Evolutionary conservation across 2,888 invertebrate genomes (phyloP).

Genomic region (Palloptera scutellata): DNA sequence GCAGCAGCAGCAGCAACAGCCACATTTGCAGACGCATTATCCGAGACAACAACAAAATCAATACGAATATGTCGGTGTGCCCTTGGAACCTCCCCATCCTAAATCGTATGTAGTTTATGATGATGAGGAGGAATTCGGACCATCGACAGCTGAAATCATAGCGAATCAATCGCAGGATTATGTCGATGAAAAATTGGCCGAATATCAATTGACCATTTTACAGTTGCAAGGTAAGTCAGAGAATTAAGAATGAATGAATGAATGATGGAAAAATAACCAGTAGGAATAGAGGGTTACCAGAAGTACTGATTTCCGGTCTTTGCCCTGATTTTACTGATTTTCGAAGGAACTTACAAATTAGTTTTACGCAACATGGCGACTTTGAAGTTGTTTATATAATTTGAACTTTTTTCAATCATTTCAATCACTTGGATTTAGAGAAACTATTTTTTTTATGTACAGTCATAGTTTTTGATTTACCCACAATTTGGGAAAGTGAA

Average conservation of each 20-base stretch:
- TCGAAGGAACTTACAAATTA: too few relatives aligned
- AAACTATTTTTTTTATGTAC: too few relatives aligned
- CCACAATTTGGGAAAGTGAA: too few relatives aligned
- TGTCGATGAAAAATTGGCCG: constrained; percentile 90
- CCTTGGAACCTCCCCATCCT: constrained; percentile 77
- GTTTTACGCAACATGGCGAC: too few relatives aligned
- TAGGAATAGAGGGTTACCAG: too few relatives aligned
- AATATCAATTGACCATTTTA: constrained; percentile 91
- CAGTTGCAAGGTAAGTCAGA: constrained; percentile 81
- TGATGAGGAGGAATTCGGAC: constrained; percentile 79
- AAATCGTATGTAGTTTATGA: constrained; percentile 69
- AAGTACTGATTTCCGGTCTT: too few relatives aligned
- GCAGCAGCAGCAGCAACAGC: constrained; percentile 49
- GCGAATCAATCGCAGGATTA: constrained; percentile 94
- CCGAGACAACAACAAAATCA: constrained; percentile 56
- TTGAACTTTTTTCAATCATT: too few relatives aligned
- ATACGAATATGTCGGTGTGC: constrained; percentile 71
- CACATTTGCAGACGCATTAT: constrained; percentile 51
- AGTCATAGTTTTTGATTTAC: too few relatives aligned
- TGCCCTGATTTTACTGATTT: too few relatives aligned
- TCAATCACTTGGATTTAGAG: too few relatives aligned
- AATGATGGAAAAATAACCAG: not conserved
- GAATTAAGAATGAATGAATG: not conserved
- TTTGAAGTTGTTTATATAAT: too few relatives aligned
- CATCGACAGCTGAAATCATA: constrained; percentile 90